Percentiles rank a stretch among this genome's conserved stretches.
phyloP scores from a whole-genome alignment of 2,888 invertebrate species.

The Griposia aprilina region DNA sequence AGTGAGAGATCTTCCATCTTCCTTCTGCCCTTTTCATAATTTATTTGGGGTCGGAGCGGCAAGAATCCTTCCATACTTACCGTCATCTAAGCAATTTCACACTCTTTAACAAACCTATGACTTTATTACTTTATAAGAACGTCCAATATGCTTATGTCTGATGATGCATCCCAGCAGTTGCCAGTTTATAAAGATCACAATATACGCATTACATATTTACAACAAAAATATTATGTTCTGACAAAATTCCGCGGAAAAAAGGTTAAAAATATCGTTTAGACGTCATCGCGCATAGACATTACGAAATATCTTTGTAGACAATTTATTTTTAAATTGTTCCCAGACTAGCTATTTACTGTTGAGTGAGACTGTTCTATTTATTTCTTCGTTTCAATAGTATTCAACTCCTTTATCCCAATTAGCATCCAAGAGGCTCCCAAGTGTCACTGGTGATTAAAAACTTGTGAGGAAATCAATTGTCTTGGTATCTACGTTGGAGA shows the following conservation, averaged over 20 bases:
- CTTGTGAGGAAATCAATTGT: not conserved
- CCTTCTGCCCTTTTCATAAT: not conserved
- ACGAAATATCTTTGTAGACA: constrained; percentile 58
- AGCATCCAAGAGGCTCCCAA: not conserved
- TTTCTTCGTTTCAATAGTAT: not conserved
- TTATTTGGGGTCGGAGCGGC: not conserved
- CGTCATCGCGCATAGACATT: constrained; percentile 54
- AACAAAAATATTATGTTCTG: constrained; percentile 28
- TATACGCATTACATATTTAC: constrained; percentile 22
- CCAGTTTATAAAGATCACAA: constrained; percentile 5
- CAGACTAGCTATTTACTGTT: constrained; percentile 27
- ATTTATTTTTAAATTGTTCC: constrained; percentile 54
- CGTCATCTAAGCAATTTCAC: not conserved
- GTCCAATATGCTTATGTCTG: not conserved
- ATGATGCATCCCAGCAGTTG: not conserved
- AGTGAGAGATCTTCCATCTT: not conserved
- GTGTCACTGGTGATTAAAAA: not conserved
- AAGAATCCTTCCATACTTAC: not conserved
- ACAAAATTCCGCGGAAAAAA: constrained; percentile 41
- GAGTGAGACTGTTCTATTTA: constrained; percentile 15
- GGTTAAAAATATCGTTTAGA: constrained; percentile 54
- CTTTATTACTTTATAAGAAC: not conserved
- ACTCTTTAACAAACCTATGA: not conserved
- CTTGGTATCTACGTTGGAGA: no score
- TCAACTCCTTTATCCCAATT: not conserved